Evolutionary conservation across 2,113 vertebrate genomes (phyloP).

Genomic region (Willisornis vidua): DNA sequence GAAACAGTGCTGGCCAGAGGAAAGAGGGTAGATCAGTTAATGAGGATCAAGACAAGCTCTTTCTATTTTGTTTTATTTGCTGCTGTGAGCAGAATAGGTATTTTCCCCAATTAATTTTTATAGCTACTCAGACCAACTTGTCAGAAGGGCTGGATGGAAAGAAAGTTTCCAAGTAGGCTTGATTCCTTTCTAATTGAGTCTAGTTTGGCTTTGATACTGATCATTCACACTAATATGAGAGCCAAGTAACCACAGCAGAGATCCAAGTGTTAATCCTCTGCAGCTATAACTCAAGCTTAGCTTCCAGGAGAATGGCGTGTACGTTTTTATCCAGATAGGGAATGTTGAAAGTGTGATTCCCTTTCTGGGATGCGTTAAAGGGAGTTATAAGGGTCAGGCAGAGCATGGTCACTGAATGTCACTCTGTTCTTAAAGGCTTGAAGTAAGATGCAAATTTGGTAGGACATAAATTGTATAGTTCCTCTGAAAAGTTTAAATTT

Average conservation of each 20-base stretch:
- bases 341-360: background rate
- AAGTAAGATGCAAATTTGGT: background rate
- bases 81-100: background rate
- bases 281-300: background rate
- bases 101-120: background rate
- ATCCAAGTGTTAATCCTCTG: background rate
- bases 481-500: background rate
- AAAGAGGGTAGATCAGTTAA: background rate
- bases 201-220: background rate
- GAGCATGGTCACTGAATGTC: background rate
- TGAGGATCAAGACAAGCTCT: background rate
- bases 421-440: background rate
- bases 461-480: background rate
- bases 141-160: background rate
- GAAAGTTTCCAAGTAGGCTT: background rate
- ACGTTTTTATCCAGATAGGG: background rate
- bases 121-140: background rate
- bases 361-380: background rate
- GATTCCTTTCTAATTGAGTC: background rate
- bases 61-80: background rate
- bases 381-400: background rate
- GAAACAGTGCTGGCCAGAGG: background rate
- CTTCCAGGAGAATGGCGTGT: background rate
- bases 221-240: fast-evolving
- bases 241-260: background rate